phyloP scores from a whole-genome alignment of 1,140 invertebrate species.

The Mactra quadrangularis region DNA sequence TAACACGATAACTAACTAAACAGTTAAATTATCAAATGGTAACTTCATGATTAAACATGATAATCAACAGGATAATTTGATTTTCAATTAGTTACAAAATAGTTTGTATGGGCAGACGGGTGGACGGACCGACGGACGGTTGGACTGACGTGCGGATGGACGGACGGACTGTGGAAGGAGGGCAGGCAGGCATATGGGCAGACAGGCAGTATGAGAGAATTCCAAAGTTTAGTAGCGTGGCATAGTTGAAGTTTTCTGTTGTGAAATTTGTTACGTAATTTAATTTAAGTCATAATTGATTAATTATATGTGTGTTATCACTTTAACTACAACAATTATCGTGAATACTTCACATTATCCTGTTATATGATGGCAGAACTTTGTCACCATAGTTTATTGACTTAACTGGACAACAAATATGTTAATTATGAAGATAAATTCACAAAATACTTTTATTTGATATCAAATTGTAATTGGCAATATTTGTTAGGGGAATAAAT shows the following conservation, averaged over 20 bases:
- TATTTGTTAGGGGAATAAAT: conserved; percentile 31
- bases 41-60: no score
- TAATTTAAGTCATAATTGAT: background rate
- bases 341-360: conserved; percentile 1
- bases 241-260: background rate
- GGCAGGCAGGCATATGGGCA: no score
- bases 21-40: no score
- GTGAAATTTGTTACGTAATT: background rate
- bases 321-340: background rate
- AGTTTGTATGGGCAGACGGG: no score
- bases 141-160: no score
- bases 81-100: no score
- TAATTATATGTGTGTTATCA: background rate
- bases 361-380: no score
- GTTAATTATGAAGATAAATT: conserved; percentile 34
- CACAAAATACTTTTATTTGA: conserved; percentile 38
- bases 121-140: no score
- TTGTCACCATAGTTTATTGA: background rate
- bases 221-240: background rate
- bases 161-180: no score
- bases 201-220: no score
- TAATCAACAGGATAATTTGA: no score
- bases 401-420: background rate
- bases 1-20: no score
- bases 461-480: background rate